Percentiles rank a stretch among this genome's conserved stretches.
Conservation (phyloP, 2,797 vertebrate species). For the Myotis daubentonii region DNA sequence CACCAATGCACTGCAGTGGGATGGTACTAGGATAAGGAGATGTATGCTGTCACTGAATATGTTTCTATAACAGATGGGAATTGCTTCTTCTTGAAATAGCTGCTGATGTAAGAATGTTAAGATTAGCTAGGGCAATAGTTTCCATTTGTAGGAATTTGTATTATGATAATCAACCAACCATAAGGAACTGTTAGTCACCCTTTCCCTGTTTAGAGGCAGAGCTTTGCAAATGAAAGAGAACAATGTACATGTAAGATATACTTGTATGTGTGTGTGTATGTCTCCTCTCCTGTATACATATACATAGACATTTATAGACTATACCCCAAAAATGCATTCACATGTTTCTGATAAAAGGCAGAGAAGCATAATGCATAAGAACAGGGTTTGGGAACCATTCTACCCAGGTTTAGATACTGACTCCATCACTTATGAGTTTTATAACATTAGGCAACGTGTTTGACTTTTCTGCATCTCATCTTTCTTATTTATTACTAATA, state of each 20-base stretch:
- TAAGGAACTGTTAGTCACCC: constrained; percentile 76
- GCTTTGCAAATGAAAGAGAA: constrained; percentile 49
- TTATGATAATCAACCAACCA: constrained; percentile 77
- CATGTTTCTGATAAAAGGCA: constrained; percentile 28
- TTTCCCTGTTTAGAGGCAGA: constrained; percentile 71
- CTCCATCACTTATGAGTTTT: not conserved
- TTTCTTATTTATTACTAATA: not conserved
- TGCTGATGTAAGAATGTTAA: constrained; percentile 74
- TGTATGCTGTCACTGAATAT: constrained; percentile 43
- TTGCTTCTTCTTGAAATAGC: constrained; percentile 79
- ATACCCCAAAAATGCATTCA: not conserved
- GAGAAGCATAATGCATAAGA: not conserved
- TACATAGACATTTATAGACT: constrained; percentile 1
- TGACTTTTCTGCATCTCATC: not conserved
- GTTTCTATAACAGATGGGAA: constrained; percentile 77
- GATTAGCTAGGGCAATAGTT: constrained; percentile 75
- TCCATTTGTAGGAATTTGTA: constrained; percentile 75
- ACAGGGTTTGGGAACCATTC: not conserved
- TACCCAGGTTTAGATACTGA: not conserved
- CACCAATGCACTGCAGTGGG: not conserved
- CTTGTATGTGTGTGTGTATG: not conserved
- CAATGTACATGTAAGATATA: constrained; percentile 18
- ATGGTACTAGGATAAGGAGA: constrained; percentile 46
- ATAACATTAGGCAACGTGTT: not conserved
- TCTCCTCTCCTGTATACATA: not conserved